Evolutionary conservation across 2,888 invertebrate genomes (phyloP).

Genomic region (Willowsia nigromaculata): DNA sequence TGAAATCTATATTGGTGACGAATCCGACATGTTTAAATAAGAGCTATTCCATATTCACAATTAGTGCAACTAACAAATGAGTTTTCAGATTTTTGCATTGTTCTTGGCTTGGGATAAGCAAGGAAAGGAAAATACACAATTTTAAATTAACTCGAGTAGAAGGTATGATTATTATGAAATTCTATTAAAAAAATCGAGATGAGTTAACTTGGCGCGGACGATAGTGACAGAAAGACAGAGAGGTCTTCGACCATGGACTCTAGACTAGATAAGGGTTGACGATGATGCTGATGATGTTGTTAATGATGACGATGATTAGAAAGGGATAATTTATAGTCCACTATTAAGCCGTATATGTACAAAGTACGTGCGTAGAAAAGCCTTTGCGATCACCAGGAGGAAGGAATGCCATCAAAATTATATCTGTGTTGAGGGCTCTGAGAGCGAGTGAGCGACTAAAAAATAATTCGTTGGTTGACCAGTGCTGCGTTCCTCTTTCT

Average conservation of each 20-base stretch:
- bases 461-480: constrained; percentile 33
- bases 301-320: constrained; percentile 71
- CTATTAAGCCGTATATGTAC: constrained; percentile 60
- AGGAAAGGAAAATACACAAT: background rate
- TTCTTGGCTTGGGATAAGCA: background rate
- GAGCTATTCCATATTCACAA: too few species aligned
- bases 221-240: background rate
- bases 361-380: constrained; percentile 37
- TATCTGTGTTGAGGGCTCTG: background rate
- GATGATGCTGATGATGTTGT: constrained; percentile 52
- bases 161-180: background rate
- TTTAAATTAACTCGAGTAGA: background rate
- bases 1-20: too few species aligned
- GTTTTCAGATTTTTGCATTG: too few species aligned
- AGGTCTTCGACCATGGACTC: constrained; percentile 65
- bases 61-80: too few species aligned
- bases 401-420: constrained; percentile 36
- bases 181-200: constrained; percentile 42
- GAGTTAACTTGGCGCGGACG: background rate
- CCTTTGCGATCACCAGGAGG: background rate
- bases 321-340: constrained; percentile 68
- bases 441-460: constrained; percentile 14
- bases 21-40: too few species aligned
- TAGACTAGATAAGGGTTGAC: constrained; percentile 27
- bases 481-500: constrained; percentile 41